Conservation (phyloP, 2,888 invertebrate species). For the Actias luna region DNA sequence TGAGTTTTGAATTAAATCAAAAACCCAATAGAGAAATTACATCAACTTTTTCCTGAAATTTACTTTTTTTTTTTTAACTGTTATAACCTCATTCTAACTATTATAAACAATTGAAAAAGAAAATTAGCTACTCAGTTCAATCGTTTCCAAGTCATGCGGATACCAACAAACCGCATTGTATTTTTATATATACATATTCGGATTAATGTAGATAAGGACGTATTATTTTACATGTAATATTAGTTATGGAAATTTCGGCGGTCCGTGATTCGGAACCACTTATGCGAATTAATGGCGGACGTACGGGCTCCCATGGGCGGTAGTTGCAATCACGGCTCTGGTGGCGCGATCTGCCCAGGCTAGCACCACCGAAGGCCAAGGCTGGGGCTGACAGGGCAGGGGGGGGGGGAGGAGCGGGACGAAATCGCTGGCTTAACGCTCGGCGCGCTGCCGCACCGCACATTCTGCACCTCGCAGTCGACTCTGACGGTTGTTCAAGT, state of each 20-base stretch:
- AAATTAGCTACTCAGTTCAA: too few species aligned
- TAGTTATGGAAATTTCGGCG: background rate
- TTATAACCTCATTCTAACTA: too few species aligned
- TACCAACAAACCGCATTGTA: too few species aligned
- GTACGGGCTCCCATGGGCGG: background rate
- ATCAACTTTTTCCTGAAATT: too few species aligned
- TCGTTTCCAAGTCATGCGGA: too few species aligned
- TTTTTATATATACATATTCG: too few species aligned
- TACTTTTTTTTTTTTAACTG: too few species aligned
- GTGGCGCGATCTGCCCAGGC: slow-evolving; percentile 48
- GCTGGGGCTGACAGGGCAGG: slow-evolving; percentile 40
- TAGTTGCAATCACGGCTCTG: slow-evolving; percentile 40
- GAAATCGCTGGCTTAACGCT: slow-evolving; percentile 71
- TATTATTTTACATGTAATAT: too few species aligned
- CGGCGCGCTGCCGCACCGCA: slow-evolving; percentile 73
- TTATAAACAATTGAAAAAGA: too few species aligned
- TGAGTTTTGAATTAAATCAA: too few species aligned
- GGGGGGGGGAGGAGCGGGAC: slow-evolving; percentile 74
- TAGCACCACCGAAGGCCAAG: slow-evolving; percentile 75
- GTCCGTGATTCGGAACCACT: background rate
- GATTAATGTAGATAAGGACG: too few species aligned
- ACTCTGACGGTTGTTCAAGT: slow-evolving; percentile 80
- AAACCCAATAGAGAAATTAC: too few species aligned
- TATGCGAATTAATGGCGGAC: background rate
- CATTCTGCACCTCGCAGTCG: slow-evolving; percentile 82